Evolutionary conservation across 2,113 vertebrate species (phyloP).

Genomic region (Scytalopus superciliaris): DNA sequence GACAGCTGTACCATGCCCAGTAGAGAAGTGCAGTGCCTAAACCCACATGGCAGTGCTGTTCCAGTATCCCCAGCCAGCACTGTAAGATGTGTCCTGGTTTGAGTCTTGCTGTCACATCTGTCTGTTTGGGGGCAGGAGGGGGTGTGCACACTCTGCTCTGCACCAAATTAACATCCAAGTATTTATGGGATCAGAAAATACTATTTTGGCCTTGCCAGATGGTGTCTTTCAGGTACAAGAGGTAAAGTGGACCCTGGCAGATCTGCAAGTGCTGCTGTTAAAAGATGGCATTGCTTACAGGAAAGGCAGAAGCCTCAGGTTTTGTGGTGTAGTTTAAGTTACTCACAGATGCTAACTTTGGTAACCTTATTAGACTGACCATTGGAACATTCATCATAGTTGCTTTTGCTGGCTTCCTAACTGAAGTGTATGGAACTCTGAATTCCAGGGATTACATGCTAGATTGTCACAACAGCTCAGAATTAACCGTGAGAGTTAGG

Average conservation of each 20-base stretch:
- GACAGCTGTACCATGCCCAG: rapidly evolving
- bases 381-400: background rate
- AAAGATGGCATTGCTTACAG: background rate
- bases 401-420: background rate
- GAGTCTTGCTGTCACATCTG: background rate
- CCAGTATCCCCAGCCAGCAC: background rate
- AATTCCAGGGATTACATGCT: background rate
- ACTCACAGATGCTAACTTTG: background rate
- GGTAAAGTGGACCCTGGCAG: background rate
- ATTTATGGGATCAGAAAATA: background rate
- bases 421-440: background rate
- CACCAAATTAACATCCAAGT: background rate
- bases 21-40: background rate
- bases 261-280: background rate
- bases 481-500: background rate
- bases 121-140: rapidly evolving
- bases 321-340: background rate
- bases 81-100: background rate
- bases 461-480: background rate
- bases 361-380: background rate
- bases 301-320: background rate
- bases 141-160: background rate
- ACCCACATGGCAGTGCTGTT: background rate
- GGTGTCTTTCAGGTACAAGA: background rate
- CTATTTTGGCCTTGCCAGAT: background rate